These are phyloP conservation scores for Tragelaphus oryx DNA, from an alignment of 2,797 vertebrate genomes.

Conservation along the genomic window DNA sequence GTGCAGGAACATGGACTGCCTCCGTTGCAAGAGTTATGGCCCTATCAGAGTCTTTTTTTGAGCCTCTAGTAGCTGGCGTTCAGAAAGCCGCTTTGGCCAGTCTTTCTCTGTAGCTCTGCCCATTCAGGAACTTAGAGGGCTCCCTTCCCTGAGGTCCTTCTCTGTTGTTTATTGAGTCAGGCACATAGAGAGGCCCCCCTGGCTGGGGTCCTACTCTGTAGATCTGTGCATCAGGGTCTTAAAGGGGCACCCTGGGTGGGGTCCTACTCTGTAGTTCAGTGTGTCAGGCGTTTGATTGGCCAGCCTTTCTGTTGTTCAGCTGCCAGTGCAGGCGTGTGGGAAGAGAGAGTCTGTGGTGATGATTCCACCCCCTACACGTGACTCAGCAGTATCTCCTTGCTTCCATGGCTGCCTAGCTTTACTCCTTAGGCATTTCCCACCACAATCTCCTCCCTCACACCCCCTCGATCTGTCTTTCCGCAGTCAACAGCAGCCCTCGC, in stretches of 20 bases:
- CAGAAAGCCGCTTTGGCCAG: background rate
- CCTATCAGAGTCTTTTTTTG: background rate
- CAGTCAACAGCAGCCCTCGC: background rate
- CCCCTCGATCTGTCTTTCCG: accelerated
- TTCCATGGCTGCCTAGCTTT: background rate
- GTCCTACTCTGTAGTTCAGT: background rate
- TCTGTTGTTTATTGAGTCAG: background rate
- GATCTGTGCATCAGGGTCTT: background rate
- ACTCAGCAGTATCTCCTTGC: background rate
- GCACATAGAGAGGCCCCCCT: background rate
- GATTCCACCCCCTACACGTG: background rate
- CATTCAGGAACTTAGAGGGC: background rate
- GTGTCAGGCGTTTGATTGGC: background rate
- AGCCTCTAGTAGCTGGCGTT: background rate
- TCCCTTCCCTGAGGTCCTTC: background rate
- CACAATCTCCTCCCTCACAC: background rate
- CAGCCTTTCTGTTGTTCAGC: background rate
- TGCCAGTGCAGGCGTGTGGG: background rate
- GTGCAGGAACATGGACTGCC: background rate
- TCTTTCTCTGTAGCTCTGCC: background rate
- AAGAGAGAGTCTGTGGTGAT: background rate
- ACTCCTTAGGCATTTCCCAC: background rate
- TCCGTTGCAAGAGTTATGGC: background rate
- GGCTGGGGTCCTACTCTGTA: background rate
- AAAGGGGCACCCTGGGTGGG: background rate